phyloP scores from a whole-genome alignment of 1,140 invertebrate genomes.

The Cherax quadricarinatus region DNA sequence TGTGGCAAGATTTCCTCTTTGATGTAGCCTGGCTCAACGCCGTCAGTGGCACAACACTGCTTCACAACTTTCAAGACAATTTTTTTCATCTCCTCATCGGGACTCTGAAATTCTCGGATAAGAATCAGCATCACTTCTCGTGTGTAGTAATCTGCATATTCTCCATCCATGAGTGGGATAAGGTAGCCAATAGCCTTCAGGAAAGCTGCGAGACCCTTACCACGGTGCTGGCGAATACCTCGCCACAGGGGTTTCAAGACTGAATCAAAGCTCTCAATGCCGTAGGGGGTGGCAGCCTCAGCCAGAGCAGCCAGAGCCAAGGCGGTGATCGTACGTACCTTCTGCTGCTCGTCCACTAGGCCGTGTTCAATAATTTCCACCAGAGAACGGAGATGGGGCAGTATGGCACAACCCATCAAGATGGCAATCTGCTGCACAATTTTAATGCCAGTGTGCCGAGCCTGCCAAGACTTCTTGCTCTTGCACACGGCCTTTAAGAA shows the following conservation, averaged over 20 bases:
- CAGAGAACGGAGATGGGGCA: constrained; percentile 97
- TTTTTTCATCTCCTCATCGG: constrained; percentile 99
- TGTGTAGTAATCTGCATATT: constrained; percentile 99
- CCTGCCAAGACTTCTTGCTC: constrained; percentile 99
- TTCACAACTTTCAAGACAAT: constrained; percentile 99
- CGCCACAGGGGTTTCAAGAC: constrained; percentile 99
- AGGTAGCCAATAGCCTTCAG: constrained; percentile 99
- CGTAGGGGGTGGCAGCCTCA: constrained; percentile 99
- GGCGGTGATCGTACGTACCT: constrained; percentile 96
- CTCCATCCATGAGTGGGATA: constrained; percentile 99
- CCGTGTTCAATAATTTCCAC: constrained; percentile 99
- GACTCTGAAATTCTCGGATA: constrained; percentile 99
- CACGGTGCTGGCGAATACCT: constrained; percentile 98
- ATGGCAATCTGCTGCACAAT: constrained; percentile 99
- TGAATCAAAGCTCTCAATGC: constrained; percentile 99
- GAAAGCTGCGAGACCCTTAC: constrained; percentile 99
- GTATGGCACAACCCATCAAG: constrained; percentile 99
- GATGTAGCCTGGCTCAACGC: constrained; percentile 99
- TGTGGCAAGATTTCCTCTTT: constrained; percentile 99
- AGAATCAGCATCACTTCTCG: constrained; percentile 99
- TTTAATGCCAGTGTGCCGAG: constrained; percentile 99
- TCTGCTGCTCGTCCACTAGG: constrained; percentile 85
- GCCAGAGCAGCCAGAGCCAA: constrained; percentile 97
- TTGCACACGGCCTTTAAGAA: constrained; percentile 99
- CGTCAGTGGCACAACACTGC: constrained; percentile 99